Evolutionary conservation across 2,797 vertebrate genomes (phyloP), one percentile per base, ranked within the genome.

Genomic region (Silurus lanzhouensis): DNA sequence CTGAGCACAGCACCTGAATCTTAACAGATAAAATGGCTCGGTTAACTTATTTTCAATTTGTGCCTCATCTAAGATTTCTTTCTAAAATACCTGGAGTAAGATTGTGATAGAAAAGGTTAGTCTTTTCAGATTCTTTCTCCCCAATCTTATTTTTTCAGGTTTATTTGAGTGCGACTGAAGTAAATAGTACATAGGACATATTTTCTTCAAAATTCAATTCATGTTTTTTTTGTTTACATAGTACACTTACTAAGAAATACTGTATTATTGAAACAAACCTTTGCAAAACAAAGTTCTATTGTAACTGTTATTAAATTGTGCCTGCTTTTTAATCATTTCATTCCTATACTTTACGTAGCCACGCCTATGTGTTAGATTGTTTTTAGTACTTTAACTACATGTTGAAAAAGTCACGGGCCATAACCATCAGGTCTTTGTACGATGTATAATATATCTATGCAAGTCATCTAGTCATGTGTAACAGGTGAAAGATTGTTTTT

Each of bases 401-500:
- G 48, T 17, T 55, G 55, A 27, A 55, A 48, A 55, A 57, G 14
- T 55, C 27, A 19, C 7, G 64, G 25, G 31, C 31, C 27, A 10
- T 66, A 6, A 66, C 5, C 22, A 20, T 46, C n/a, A 81, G 46
- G n/a, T 9, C 17, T 31, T 58, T 3, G 8, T 22, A 70, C 1
- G 31, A 12, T 71, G 14, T 44, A 81, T 20, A 68, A 52, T 55
- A 46, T 48, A n/a, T 27, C 17, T 64, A 4, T 58, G 9, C 8
- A 38, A n/a, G 63, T 52, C 46, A 60, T 31, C 15, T 27, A 75
- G 27, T 78, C 3, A 19, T 77, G 72, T 77, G 3, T 77, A 76
- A 76, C 44, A 76, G n/a, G 9, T 77, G 61, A 84, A 58, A 67
- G 22, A 38, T 52, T 63, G 38, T 27, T 77, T 58, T 57, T 75